Conservation (phyloP, 2,888 invertebrate genomes). For the Cyclophora punctaria region DNA sequence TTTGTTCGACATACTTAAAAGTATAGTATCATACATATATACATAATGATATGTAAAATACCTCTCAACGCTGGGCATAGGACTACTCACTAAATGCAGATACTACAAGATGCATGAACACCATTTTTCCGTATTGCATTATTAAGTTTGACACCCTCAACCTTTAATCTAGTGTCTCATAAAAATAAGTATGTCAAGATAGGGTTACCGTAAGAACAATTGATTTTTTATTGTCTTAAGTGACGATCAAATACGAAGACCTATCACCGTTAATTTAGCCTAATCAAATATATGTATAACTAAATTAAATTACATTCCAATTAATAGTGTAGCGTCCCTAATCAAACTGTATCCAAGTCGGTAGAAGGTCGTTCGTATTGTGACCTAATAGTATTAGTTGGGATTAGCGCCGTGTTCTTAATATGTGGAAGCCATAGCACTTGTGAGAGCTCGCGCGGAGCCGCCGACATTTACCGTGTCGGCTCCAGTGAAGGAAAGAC, state of each 20-base stretch:
- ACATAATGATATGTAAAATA: too few relatives aligned
- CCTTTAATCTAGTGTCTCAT: too few relatives aligned
- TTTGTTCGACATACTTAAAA: too few relatives aligned
- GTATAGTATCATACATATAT: too few relatives aligned
- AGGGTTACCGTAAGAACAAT: too few relatives aligned
- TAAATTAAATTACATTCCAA: constrained; percentile 22
- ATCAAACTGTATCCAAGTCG: constrained; percentile 38
- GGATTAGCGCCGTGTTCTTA: constrained; percentile 50
- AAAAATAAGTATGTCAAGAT: too few relatives aligned
- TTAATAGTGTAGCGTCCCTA: constrained; percentile 34
- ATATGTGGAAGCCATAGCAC: constrained; percentile 60
- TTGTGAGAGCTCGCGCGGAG: constrained; percentile 43
- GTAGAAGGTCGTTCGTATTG: constrained; percentile 49
- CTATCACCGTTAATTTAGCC: constrained; percentile 1
- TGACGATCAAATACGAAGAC: neutral
- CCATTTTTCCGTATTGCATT: too few relatives aligned
- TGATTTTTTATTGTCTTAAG: too few relatives aligned
- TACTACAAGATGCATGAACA: too few relatives aligned
- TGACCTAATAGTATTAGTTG: constrained; percentile 51
- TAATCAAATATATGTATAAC: constrained; percentile 1
- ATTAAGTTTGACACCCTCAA: too few relatives aligned
- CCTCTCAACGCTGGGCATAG: too few relatives aligned
- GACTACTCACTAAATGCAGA: too few relatives aligned
- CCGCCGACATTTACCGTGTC: constrained; percentile 29
- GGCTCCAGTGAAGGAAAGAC: constrained; percentile 27